phyloP scores from a whole-genome alignment of 37 sponge, comb jelly and placozoan genomes.

The Beroe forskalii region DNA sequence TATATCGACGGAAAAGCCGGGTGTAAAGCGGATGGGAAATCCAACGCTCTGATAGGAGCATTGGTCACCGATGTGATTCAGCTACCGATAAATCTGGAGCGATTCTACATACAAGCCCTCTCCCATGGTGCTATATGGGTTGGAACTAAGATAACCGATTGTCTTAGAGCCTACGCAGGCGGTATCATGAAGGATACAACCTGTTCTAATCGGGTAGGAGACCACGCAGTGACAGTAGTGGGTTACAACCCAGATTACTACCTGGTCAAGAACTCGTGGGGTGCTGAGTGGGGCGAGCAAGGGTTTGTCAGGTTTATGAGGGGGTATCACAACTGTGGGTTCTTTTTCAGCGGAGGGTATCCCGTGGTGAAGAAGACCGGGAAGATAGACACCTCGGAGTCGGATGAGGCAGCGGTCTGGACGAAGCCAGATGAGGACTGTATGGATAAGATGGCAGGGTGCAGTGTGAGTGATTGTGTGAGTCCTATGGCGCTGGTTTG shows the following conservation, averaged over 20 bases:
- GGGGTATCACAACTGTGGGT: neutral
- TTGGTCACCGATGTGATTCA: neutral
- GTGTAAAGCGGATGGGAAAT: neutral
- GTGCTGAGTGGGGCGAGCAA: constrained; percentile 2
- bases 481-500: neutral
- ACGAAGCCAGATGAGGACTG: neutral
- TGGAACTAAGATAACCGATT: neutral
- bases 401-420: neutral
- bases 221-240: neutral
- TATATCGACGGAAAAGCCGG: neutral
- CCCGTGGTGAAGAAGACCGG: constrained; percentile 3
- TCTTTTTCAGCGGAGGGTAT: neutral
- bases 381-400: neutral
- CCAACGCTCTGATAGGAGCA: neutral
- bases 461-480: neutral
- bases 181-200: neutral
- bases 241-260: constrained; percentile 11
- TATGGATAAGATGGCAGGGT: neutral
- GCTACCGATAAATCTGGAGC: neutral
- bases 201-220: neutral
- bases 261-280: constrained; percentile 44
- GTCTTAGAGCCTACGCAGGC: neutral
- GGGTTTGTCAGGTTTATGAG: neutral
- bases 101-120: neutral
- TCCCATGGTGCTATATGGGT: neutral